A percentile compares a stretch with the other conserved stretches of the same genome.
phyloP scores from a whole-genome alignment of 2,888 invertebrate genomes.

The Eucriotettix oculatus region DNA sequence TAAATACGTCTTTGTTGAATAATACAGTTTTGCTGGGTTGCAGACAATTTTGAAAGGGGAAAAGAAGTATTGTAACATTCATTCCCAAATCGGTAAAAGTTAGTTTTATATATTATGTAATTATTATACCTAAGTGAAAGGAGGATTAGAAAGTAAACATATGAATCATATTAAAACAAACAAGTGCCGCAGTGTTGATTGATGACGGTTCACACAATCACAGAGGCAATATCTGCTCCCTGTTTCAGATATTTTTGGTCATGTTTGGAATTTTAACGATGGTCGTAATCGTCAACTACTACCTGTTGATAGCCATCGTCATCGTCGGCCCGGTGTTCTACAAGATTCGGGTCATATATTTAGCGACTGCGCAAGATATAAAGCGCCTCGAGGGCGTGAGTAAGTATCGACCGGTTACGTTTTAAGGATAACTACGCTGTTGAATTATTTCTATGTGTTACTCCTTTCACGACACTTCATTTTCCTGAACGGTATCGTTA shows the following conservation, averaged over 20 bases:
- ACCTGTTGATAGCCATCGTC: slow-evolving; percentile 44
- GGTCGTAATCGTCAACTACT: slow-evolving; percentile 52
- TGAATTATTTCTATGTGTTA: background rate
- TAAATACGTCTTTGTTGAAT: too few relatives aligned
- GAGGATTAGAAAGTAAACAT: too few relatives aligned
- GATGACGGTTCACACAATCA: background rate
- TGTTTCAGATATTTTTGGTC: slow-evolving; percentile 42
- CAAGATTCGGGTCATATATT: slow-evolving; percentile 44
- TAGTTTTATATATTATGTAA: too few relatives aligned
- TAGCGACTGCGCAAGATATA: slow-evolving; percentile 53
- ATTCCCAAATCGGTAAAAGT: too few relatives aligned
- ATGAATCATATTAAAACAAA: too few relatives aligned
- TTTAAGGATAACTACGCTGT: background rate
- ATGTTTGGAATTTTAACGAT: slow-evolving; percentile 53
- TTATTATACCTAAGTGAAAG: too few relatives aligned
- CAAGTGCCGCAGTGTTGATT: too few relatives aligned
- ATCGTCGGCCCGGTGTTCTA: slow-evolving; percentile 46
- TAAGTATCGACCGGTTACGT: slow-evolving; percentile 17
- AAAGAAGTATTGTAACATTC: too few relatives aligned
- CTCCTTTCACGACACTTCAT: background rate
- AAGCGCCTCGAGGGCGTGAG: slow-evolving; percentile 42
- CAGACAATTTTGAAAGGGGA: too few relatives aligned
- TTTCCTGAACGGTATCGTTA: too few relatives aligned
- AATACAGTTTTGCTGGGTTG: too few relatives aligned
- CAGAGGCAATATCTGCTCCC: background rate